Base-by-base conservation (phyloP, 2,113 vertebrate species). In the Psammodynastes pulverulentus region DNA sequence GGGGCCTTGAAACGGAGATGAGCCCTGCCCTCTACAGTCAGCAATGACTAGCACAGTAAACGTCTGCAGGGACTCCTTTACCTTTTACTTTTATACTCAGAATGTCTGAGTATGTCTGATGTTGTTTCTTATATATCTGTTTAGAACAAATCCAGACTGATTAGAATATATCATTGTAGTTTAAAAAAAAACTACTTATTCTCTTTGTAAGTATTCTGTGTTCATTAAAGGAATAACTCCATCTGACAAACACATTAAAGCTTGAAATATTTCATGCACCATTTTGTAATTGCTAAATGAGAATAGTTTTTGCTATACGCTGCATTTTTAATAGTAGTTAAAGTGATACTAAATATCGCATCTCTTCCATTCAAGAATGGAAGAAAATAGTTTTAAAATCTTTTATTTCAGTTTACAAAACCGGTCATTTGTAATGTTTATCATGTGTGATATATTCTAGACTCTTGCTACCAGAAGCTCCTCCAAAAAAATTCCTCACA, bases 401-500 rank as follows among this genome's bases (percentile, higher is more conserved):
- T 52, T 86, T 39, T 26, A 21, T 79, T 79, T 79, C 72, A 10
- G 19, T 56, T 51, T 45, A 24, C 24, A 86, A 43, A 43, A 86
- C 9, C 1, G 2, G 7, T n/a, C 23, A 45, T 67, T 52, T 52
- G 9, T 90, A 21, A 54, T 56, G 51, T 45, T 21, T 15, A 58
- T 89, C 84, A 10, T 86, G 26, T 90, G 10, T 87, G 84, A 72
- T 91, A 10, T 45, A 34, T 95, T 92, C 90, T 96, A 99, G 99
- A 96, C 97, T 99, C 9, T 97, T 99, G 85, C 98, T 99, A 84
- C 99, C 99, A 0, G 99, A 99, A 96, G 98, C 98, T 3, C 99
- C 99, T 39, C 98, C 98, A 79, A 99, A 99, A 97, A 99, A 99
- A 97, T 99, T 99, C 97, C 98, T 99, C 49, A 98, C 98, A 0